These are phyloP conservation scores for Solea solea DNA, from an alignment of 2,113 vertebrate genomes.

Conservation along the genomic window DNA sequence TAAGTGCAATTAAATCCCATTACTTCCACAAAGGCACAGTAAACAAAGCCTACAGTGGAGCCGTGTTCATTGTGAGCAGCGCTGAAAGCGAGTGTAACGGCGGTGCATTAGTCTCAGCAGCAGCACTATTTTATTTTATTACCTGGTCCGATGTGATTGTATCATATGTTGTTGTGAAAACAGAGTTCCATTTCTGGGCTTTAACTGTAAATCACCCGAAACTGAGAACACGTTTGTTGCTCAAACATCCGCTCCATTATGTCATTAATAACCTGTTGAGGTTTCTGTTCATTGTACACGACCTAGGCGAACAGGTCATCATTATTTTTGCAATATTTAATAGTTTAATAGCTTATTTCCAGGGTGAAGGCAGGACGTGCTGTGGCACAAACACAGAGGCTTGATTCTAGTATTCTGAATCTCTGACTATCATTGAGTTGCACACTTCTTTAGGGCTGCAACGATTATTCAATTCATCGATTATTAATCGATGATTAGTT, in stretches of 20 bases:
- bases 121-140: background rate
- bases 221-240: background rate
- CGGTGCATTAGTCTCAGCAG: background rate
- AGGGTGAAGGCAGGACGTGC: no score
- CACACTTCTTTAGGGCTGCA: no score
- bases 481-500: no score
- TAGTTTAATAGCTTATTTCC: no score
- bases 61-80: conserved; percentile 4
- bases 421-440: no score
- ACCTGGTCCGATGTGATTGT: background rate
- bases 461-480: no score
- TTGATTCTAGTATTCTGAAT: no score
- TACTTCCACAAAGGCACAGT: conserved; percentile 17
- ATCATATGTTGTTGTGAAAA: background rate
- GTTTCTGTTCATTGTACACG: background rate
- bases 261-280: background rate
- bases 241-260: background rate
- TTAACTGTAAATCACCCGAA: background rate
- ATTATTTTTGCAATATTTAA: no score
- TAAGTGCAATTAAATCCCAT: conserved; percentile 53
- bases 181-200: background rate
- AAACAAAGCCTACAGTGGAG: background rate
- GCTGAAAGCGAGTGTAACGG: background rate
- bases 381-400: no score
- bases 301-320: no score